Evolutionary conservation across 2,888 invertebrate genomes (phyloP).

Genomic region (Sclerodermus sp.): DNA sequence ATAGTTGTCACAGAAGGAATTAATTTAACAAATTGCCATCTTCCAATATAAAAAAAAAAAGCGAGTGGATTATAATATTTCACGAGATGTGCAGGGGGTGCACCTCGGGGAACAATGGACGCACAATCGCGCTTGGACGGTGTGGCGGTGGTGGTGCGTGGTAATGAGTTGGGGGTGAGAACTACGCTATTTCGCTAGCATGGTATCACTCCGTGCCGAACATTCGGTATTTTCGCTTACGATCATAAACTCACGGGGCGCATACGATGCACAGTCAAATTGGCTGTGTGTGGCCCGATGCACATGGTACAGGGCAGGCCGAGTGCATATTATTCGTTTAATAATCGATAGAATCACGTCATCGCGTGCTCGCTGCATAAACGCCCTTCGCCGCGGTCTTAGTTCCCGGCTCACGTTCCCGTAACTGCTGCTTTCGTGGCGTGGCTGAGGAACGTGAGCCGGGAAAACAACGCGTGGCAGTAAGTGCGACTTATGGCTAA

Average conservation of each 20-base stretch:
- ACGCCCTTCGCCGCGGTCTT: constrained; percentile 18
- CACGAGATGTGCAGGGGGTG: too few relatives aligned
- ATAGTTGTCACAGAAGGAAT: too few relatives aligned
- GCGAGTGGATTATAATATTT: too few relatives aligned
- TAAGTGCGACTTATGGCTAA: too few relatives aligned
- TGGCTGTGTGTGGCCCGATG: constrained; percentile 15
- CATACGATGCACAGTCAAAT: background rate
- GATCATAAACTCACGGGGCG: constrained; percentile 33
- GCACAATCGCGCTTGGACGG: too few relatives aligned
- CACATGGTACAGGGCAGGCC: constrained; percentile 34
- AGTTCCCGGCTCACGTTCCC: constrained; percentile 21
- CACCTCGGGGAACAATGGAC: too few relatives aligned
- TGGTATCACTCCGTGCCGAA: constrained; percentile 42
- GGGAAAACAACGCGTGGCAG: too few relatives aligned
- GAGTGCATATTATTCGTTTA: constrained; percentile 53
- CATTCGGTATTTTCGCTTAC: constrained; percentile 39
- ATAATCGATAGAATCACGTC: constrained; percentile 55
- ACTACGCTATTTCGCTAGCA: constrained; percentile 35
- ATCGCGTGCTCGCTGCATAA: constrained; percentile 42
- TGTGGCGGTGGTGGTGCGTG: background rate
- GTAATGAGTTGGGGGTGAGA: constrained; percentile 21
- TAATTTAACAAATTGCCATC: too few relatives aligned
- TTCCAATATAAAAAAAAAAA: too few relatives aligned
- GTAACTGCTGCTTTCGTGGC: constrained; percentile 22
- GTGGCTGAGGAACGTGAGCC: too few relatives aligned